Conservation (phyloP, 2,113 vertebrate species). For the Progne subis region DNA sequence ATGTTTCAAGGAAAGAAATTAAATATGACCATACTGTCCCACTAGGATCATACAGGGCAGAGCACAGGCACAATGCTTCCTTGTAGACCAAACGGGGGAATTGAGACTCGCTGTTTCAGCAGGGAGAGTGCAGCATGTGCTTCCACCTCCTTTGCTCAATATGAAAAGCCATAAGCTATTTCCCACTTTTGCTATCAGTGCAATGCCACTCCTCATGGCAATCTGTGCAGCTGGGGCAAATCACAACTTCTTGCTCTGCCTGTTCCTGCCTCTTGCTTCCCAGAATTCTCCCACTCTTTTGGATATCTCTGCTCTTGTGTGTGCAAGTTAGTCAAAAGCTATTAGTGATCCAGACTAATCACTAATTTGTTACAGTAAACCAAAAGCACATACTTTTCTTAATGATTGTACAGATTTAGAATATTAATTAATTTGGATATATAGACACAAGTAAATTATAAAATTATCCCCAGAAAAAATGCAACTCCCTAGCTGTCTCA, state of each 20-base stretch:
- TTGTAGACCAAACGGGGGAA: background rate
- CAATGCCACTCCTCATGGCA: background rate
- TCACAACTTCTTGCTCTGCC: background rate
- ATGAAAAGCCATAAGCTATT: background rate
- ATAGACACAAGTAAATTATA: background rate
- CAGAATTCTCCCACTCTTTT: background rate
- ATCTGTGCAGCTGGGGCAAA: background rate
- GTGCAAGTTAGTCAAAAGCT: background rate
- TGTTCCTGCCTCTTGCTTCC: background rate
- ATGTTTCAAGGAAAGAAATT: background rate
- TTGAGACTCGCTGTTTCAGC: background rate
- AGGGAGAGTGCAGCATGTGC: background rate
- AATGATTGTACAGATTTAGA: background rate
- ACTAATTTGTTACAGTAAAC: background rate
- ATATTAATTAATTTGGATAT: background rate
- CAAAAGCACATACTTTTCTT: background rate
- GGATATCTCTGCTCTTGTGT: background rate
- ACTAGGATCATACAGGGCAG: fast-evolving
- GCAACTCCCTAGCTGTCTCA: background rate
- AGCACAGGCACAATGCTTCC: background rate
- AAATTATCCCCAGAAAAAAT: background rate
- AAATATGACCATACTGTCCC: fast-evolving
- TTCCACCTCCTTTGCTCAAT: background rate
- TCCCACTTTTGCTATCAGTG: background rate
- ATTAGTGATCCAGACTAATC: background rate